Base-by-base conservation (phyloP, 2,797 vertebrate genomes). In the Sternotherus odoratus region DNA sequence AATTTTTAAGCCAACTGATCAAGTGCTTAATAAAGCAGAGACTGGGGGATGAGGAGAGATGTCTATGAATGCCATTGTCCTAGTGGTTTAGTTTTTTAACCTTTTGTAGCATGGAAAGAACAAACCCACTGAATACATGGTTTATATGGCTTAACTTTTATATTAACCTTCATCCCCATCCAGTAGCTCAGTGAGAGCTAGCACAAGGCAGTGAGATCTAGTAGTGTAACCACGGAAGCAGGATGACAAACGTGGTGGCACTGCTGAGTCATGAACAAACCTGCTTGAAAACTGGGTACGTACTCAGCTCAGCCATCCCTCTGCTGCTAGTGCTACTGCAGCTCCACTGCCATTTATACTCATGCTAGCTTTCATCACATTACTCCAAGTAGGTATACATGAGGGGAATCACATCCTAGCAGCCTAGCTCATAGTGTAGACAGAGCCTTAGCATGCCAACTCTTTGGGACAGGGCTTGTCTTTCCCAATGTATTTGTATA, bases 1-100 rank as follows among this genome's bases (percentile, higher is more conserved):
- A 95, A 96, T 97, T 98, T 98, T 98, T 98, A 98, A 98, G 98
- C 97, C 97, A 97, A 97, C 92, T 96, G 94, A 97, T 98, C 91
- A 97, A 98, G 92, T 96, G 94, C 98, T 98, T 98, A 98, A 98
- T 98, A 98, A 97, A 93, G 79, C 96, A 94, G 86, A 88, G 95
- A 74, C 96, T 97, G 96, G 95, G 96, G 89, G 39, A 87, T 8
- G 96, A 97, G 96, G 98, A 98, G 97, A 97, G 95, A 94, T 81
- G 90, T 77, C 63, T 39, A 4, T n/a, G 54, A 63, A 94, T 82
- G 46, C 30, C 39, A 87, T 83, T 93, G 79, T 82, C 91, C 75
- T 83, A 77, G 26, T 80, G 88, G 30, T 8, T 91, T 80, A 6
- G 4, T 83, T 48, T 91, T 82, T 92, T 94, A 96, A 85, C 75